Conservation (phyloP, 2,113 vertebrate species). For the Marmota monax region DNA sequence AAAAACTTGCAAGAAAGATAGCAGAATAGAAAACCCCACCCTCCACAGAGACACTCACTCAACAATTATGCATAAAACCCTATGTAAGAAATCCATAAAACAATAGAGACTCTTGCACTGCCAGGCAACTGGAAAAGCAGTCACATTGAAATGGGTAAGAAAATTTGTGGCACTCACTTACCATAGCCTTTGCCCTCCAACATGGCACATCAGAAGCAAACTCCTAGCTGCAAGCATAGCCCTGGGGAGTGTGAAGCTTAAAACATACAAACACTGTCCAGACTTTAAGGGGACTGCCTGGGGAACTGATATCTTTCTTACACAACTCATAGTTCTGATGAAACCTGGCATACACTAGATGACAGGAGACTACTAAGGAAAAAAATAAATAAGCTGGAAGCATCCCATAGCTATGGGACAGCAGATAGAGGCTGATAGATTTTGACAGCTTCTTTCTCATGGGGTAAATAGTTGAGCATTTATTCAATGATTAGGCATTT, state of each 20-base stretch:
- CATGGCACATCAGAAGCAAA: background rate
- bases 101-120: background rate
- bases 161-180: background rate
- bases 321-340: background rate
- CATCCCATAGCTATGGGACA: too few relatives aligned
- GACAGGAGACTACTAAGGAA: background rate
- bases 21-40: background rate
- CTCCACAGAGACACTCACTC: background rate
- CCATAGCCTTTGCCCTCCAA: background rate
- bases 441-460: too few relatives aligned
- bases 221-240: background rate
- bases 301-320: background rate
- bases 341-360: background rate
- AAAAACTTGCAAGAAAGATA: background rate
- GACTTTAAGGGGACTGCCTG: too few relatives aligned
- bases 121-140: background rate
- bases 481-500: background rate
- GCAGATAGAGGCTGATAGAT: background rate
- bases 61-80: too few relatives aligned
- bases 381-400: background rate
- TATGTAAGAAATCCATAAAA: background rate
- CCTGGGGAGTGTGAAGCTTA: background rate
- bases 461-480: background rate
- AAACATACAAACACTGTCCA: background rate
- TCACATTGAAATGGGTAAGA: background rate